Base-by-base conservation (phyloP, 2,888 invertebrate genomes). In the Tinea trinotella region DNA sequence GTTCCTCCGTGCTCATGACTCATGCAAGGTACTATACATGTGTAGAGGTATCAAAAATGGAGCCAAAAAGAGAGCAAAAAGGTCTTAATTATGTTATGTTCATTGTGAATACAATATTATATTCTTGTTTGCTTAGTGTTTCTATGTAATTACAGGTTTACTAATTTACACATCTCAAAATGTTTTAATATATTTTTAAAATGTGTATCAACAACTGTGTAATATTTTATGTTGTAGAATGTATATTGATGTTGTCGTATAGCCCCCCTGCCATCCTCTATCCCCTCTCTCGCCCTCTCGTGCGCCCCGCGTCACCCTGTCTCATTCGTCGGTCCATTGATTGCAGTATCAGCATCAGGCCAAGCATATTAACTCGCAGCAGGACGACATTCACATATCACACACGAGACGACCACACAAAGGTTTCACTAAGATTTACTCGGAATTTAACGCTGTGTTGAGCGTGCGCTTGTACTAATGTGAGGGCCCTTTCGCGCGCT, bases 321-420 rank as follows among this genome's bases (percentile, higher is more conserved):
- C 71, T 73, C 62, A 50, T 13, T 3, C 18, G 24, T 24, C 15
- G 24, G 24, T 40, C 53, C 53, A 36, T 83, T 85, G 80, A 77
- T 85, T 85, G 82, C 85, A 85, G 85, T 85, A 72, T 74, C 81
- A 80, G 85, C 85, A 63, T 81, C 81, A 67, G 85, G 85, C 68
- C 84, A 85, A 74, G 85, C 84, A 64, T 75, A 84, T 71, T 85
- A 84, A 74, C 65, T 71, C 64, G 70, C 74, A 66, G 68, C 62
- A 10, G 60, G 76, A 75, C 70, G 76, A 76, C 67, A 20, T 40
- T 53, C 12, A 30, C 20, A 18, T 18, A 18, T 35, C 40, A 12
- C 30, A 2, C 20, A 18, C 36, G 35, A n/a, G 17, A 40, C 22
- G 50, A 20, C 24, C 22, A 50, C 50, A 50, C 24, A n/a, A 18